Evolutionary conservation across 2,888 invertebrate genomes (phyloP), one percentile per base, ranked within the genome.

Genomic region (Agriopis aurantiaria): DNA sequence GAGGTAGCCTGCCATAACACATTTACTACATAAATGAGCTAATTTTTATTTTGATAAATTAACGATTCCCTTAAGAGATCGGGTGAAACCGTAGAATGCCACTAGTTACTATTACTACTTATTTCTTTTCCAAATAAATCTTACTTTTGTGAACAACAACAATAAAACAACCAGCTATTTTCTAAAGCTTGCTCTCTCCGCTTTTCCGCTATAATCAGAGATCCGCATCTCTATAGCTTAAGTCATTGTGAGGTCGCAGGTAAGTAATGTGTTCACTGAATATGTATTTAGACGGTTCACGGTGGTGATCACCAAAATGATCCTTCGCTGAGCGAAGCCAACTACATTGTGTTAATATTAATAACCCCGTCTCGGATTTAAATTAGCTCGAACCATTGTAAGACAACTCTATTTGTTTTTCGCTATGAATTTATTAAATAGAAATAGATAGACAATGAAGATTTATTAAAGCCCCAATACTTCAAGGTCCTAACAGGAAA

Each of bases 251-350:
- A 77, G 69, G 72, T 78, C 73, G 75, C 76, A 78, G 74, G 75
- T 78, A 69, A 71, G 74, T 86, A 85, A 85, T 84, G 82, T 79
- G 75, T 72, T 79, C 82, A 75, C 78, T 87, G 85, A 88, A 86
- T 88, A 86, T 87, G 83, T 85, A 87, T 85, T 79, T 78, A 80
- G 79, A 80, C 75, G 75, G 74, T 58, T 58, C 45, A 46, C 76
- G 69, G 76, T 41, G 69, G 49, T 75, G 80, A 75, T 82, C 80
- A 78, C 73, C 82, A 80, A 75, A 74, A 75, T 52, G 65, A 72
- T 68, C 62, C 59, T 69, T 69, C 46, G 67, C 63, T 55, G 63
- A 65, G 59, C 67, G 14, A 69, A 67, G 69, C 56, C 23, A 65
- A 56, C 52, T 68, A 69, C 58, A 53, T 69, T 68, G 65, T 65